phyloP scores from a whole-genome alignment of 2,113 vertebrate genomes.

The Cochlearius cochlearius region DNA sequence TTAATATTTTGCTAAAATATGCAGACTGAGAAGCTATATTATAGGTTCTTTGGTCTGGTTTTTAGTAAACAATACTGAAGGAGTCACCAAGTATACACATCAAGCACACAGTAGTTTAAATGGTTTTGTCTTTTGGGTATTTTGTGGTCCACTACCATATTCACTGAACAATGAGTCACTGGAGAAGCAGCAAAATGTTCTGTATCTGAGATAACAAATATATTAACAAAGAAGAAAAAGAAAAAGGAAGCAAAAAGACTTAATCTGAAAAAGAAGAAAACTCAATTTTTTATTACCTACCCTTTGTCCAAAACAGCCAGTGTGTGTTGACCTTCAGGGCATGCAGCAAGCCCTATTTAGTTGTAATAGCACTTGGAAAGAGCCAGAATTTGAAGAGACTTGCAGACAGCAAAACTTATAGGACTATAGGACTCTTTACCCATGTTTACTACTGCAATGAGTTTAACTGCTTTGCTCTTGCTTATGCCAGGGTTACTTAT shows the following conservation, averaged over 20 bases:
- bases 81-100: not conserved
- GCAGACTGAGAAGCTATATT: not conserved
- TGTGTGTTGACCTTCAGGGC: not conserved
- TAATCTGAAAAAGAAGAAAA: not conserved
- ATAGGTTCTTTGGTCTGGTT: not conserved
- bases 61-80: not conserved
- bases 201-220: not conserved
- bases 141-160: not conserved
- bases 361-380: not conserved
- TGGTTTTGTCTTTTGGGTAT: not conserved
- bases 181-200: not conserved
- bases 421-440: not conserved
- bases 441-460: not conserved
- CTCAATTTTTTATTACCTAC: not conserved
- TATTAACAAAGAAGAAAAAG: not conserved
- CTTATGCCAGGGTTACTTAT: not conserved
- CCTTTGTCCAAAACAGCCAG: not conserved
- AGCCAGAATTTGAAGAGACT: not conserved
- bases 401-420: not conserved
- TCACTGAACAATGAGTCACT: not conserved
- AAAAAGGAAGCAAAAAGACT: not conserved
- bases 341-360: not conserved
- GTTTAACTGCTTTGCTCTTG: not conserved
- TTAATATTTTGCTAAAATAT: constrained; percentile 37
- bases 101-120: constrained; percentile 5